These are phyloP conservation scores for Dioctria rufipes DNA, from an alignment of 2,888 invertebrate genomes.

Conservation along the genomic window DNA sequence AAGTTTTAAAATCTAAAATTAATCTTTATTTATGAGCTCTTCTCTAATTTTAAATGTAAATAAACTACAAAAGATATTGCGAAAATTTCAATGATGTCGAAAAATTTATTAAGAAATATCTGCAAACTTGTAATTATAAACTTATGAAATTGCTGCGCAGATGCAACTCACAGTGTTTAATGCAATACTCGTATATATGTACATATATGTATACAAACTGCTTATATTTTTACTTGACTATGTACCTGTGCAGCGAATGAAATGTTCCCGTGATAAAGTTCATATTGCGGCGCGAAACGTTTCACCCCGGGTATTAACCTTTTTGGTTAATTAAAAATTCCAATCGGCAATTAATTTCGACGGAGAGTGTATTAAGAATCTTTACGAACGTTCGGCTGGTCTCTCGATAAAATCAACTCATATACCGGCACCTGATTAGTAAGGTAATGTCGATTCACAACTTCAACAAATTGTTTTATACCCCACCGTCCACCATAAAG, in stretches of 20 bases:
- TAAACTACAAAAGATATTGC: too few species aligned
- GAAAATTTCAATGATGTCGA: too few species aligned
- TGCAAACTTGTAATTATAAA: too few species aligned
- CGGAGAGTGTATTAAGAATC: not conserved
- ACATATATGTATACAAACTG: too few species aligned
- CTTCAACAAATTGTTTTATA: slow-evolving; percentile 1
- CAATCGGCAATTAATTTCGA: not conserved
- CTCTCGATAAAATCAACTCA: slow-evolving; percentile 3
- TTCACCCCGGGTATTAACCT: not conserved
- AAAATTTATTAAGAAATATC: too few species aligned
- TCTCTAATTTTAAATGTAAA: too few species aligned
- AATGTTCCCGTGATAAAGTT: not conserved
- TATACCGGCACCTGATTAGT: not conserved
- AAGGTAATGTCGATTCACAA: not conserved
- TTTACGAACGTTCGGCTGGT: not conserved
- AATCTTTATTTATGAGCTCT: too few species aligned
- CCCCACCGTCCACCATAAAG: not conserved
- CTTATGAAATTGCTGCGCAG: too few species aligned
- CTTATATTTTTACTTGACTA: too few species aligned
- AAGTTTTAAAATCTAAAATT: too few species aligned
- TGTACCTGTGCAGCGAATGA: not conserved
- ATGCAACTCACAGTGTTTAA: too few species aligned
- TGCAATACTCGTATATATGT: too few species aligned
- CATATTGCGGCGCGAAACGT: not conserved
- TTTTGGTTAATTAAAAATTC: slow-evolving; percentile 7